Evolutionary conservation across 2,113 vertebrate genomes (phyloP).

Genomic region (Nibea albiflora): DNA sequence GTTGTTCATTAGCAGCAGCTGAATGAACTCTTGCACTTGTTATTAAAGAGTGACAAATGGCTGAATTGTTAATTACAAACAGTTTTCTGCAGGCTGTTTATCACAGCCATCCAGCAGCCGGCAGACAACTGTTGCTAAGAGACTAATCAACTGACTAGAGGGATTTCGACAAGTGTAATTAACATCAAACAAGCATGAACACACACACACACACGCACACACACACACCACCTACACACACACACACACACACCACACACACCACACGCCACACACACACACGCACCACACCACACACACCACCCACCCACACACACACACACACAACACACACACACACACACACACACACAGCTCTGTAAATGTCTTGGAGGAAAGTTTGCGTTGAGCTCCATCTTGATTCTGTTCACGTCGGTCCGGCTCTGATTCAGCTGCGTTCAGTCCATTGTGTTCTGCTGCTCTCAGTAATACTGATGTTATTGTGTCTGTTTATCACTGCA

Average conservation of each 20-base stretch:
- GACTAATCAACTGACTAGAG: conserved; percentile 49
- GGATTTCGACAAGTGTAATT: conserved; percentile 62
- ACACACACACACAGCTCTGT: background rate
- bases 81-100: conserved; percentile 40
- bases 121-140: conserved; percentile 54
- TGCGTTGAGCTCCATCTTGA: conserved; percentile 1
- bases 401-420: conserved; percentile 15
- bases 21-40: conserved; percentile 1
- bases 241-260: no score
- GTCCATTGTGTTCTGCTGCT: background rate
- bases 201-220: conserved; percentile 33
- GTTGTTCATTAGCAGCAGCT: conserved; percentile 32
- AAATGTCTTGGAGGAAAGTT: background rate
- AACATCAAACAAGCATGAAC: conserved; percentile 43
- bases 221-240: conserved; percentile 30
- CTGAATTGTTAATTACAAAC: conserved; percentile 32
- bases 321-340: no score
- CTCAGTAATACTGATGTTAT: background rate
- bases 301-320: no score
- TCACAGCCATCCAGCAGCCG: conserved; percentile 25
- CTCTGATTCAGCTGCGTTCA: background rate
- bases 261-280: conserved; percentile 33
- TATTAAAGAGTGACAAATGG: conserved; percentile 41
- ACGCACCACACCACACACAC: no score
- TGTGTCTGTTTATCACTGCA: conserved; percentile 23